Conservation (phyloP, 2,888 invertebrate species). For the Romanomermis culicivorax region DNA sequence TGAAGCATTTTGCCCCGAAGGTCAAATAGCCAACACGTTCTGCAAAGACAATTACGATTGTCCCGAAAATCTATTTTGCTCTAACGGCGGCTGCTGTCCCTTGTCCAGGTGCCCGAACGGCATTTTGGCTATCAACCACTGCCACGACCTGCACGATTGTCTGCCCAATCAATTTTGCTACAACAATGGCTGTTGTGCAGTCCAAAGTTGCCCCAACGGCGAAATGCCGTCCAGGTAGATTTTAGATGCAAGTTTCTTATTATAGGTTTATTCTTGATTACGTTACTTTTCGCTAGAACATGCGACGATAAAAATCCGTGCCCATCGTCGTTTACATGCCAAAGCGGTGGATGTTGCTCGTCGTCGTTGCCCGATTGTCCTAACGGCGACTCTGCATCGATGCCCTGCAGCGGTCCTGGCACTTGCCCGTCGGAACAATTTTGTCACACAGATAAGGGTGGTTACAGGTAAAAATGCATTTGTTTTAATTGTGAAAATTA, state of each 20-base stretch:
- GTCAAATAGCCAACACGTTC: too few species aligned
- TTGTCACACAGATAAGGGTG: not conserved
- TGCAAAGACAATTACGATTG: too few species aligned
- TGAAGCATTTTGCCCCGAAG: too few species aligned
- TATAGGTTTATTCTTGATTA: too few species aligned
- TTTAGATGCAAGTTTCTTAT: too few species aligned
- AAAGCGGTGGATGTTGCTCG: constrained; percentile 8
- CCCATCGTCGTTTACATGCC: constrained; percentile 2
- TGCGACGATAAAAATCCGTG: not conserved
- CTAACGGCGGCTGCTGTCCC: too few species aligned
- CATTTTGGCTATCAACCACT: not conserved
- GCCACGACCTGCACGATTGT: not conserved
- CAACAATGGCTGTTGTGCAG: not conserved
- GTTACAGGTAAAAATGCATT: too few species aligned
- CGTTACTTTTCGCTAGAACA: too few species aligned
- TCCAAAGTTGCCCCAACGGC: too few species aligned
- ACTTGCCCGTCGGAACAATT: constrained; percentile 3
- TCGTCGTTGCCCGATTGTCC: constrained; percentile 13
- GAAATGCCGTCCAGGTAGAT: too few species aligned
- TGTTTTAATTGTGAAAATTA: too few species aligned
- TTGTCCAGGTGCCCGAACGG: constrained; percentile 4
- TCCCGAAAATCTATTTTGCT: too few species aligned
- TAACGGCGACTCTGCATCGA: not conserved
- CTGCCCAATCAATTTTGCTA: not conserved
- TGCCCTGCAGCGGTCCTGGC: constrained; percentile 6